Conservation (phyloP, 2,888 invertebrate genomes). For the Toxonevra muliebris region DNA sequence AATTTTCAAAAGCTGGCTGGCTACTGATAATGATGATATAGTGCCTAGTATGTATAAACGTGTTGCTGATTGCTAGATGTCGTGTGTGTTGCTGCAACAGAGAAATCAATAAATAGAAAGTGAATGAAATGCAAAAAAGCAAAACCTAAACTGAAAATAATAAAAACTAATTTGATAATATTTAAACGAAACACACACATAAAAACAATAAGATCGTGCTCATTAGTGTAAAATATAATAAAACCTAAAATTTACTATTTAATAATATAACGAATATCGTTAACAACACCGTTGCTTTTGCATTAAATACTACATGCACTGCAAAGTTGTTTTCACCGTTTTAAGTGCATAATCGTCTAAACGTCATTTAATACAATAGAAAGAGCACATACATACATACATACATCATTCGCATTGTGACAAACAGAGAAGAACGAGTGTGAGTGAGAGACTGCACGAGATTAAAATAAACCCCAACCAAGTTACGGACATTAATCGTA, state of each 20-base stretch:
- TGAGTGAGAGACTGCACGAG: too few relatives aligned
- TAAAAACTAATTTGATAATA: not conserved
- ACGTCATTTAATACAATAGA: too few relatives aligned
- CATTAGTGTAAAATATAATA: too few relatives aligned
- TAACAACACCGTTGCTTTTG: too few relatives aligned
- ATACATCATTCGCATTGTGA: not conserved
- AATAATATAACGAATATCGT: not conserved
- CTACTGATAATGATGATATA: not conserved
- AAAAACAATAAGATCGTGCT: not conserved
- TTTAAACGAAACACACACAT: not conserved
- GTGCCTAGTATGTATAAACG: not conserved
- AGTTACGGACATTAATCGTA: too few relatives aligned
- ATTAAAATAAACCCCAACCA: too few relatives aligned
- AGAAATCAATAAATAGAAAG: slow-evolving; percentile 61
- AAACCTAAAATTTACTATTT: too few relatives aligned
- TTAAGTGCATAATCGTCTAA: too few relatives aligned
- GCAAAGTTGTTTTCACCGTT: too few relatives aligned
- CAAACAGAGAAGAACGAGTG: too few relatives aligned
- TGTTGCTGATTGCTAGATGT: slow-evolving; percentile 18
- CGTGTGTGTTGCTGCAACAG: slow-evolving; percentile 38
- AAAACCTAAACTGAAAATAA: slow-evolving; percentile 1
- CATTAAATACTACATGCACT: too few relatives aligned
- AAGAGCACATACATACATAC: slow-evolving; percentile 5
- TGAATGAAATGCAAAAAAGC: slow-evolving; percentile 46
- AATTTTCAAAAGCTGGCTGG: not conserved